A percentile compares a stretch with the other conserved stretches of the same genome.
Evolutionary conservation across 2,797 vertebrate genomes (phyloP).

Genomic region (Vultur gryphus): DNA sequence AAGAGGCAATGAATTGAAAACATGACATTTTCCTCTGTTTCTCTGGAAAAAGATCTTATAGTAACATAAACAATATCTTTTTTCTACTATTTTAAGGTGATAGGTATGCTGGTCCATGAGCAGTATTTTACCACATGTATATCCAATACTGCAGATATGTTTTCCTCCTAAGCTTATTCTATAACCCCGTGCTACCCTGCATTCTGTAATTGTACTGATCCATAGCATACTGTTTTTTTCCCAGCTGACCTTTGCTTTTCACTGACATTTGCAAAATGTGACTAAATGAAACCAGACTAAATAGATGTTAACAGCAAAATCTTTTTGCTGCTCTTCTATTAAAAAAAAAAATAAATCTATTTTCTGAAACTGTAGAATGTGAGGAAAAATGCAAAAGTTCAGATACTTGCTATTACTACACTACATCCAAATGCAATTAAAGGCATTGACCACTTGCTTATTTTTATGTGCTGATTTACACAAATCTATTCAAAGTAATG

Average conservation of each 20-base stretch:
- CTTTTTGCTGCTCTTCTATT: background rate
- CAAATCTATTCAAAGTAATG: conserved; percentile 59
- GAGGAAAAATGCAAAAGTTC: background rate
- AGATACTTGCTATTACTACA: background rate
- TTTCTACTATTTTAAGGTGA: background rate
- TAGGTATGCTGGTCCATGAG: background rate
- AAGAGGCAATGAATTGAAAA: background rate
- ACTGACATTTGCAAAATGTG: conserved; percentile 59
- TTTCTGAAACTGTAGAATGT: background rate
- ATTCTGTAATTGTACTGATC: conserved; percentile 31
- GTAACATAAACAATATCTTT: background rate
- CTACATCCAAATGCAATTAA: conserved; percentile 19
- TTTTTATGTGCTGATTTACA: conserved; percentile 45
- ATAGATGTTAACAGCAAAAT: conserved; percentile 38
- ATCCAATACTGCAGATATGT: background rate
- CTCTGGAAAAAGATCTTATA: background rate
- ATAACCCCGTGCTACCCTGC: background rate
- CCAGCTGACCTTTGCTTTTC: conserved; percentile 54
- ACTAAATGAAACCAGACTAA: conserved; percentile 43
- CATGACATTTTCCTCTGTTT: background rate
- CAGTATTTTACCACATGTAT: background rate
- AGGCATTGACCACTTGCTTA: conserved; percentile 62
- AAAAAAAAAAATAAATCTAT: background rate
- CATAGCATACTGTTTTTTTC: background rate
- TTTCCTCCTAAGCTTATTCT: background rate